Conservation (phyloP, 2,797 vertebrate genomes). For the Amblyraja radiata region DNA sequence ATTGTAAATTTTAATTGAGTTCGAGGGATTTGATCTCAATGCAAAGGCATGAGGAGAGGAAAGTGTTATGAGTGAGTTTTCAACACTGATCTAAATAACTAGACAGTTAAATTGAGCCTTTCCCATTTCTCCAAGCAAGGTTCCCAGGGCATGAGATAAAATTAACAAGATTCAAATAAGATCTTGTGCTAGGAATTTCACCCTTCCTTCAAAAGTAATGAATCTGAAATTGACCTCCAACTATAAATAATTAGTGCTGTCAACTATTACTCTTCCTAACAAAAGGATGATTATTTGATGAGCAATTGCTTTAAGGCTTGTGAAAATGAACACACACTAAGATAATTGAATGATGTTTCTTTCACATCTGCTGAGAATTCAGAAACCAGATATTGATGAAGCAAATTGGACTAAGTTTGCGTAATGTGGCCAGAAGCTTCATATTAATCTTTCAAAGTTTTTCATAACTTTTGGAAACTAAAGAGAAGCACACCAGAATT, state of each 20-base stretch:
- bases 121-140: background rate
- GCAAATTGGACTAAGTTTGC: background rate
- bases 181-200: background rate
- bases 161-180: slow-evolving; percentile 3
- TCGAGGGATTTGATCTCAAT: background rate
- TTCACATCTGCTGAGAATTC: background rate
- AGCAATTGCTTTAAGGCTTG: background rate
- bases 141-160: background rate
- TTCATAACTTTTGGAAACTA: background rate
- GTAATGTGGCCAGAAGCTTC: background rate
- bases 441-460: background rate
- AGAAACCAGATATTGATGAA: background rate
- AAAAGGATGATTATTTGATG: background rate
- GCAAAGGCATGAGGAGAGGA: background rate
- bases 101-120: background rate
- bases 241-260: slow-evolving; percentile 5
- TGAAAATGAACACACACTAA: background rate
- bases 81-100: background rate
- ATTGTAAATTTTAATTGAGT: background rate
- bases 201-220: background rate
- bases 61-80: background rate
- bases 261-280: background rate
- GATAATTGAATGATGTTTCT: background rate
- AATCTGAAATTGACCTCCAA: background rate
- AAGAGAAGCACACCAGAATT: background rate